These are phyloP conservation scores for Lagopus muta DNA, from an alignment of 2,113 vertebrate species.

Conservation along the genomic window DNA sequence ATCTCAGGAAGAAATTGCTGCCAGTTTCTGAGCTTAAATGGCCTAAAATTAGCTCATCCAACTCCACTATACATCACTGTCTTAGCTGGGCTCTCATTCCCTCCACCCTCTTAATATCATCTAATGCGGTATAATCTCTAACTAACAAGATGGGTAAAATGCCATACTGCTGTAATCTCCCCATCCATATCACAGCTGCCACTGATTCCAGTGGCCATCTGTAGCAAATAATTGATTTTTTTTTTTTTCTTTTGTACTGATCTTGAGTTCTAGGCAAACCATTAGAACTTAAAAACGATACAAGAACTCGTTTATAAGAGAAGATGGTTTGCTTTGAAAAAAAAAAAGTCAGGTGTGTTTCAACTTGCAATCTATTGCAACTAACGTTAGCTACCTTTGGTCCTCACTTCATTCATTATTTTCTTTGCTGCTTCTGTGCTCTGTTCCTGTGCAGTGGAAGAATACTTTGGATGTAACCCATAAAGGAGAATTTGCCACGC, in stretches of 20 bases:
- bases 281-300: neutral
- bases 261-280: neutral
- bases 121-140: slow-evolving; percentile 6
- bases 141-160: neutral
- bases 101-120: slow-evolving; percentile 25
- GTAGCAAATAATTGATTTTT: neutral
- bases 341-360: neutral
- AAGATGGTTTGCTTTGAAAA: slow-evolving; percentile 11
- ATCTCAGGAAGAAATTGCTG: slow-evolving; percentile 42
- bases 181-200: neutral
- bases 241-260: neutral
- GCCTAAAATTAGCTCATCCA: slow-evolving; percentile 41
- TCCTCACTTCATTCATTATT: neutral
- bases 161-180: neutral
- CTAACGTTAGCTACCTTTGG: neutral
- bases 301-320: neutral
- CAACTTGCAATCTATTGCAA: neutral
- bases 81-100: neutral
- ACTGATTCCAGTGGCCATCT: neutral
- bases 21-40: slow-evolving; percentile 49
- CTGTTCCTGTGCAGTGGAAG: neutral
- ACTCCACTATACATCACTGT: slow-evolving; percentile 33
- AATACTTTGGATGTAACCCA: neutral
- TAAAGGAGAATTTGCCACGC: slow-evolving; percentile 13
- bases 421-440: neutral